A percentile compares a stretch with the other conserved stretches of the same genome.
Evolutionary conservation across 2,797 vertebrate genomes (phyloP).

Genomic region (Neosalanx taihuensis): DNA sequence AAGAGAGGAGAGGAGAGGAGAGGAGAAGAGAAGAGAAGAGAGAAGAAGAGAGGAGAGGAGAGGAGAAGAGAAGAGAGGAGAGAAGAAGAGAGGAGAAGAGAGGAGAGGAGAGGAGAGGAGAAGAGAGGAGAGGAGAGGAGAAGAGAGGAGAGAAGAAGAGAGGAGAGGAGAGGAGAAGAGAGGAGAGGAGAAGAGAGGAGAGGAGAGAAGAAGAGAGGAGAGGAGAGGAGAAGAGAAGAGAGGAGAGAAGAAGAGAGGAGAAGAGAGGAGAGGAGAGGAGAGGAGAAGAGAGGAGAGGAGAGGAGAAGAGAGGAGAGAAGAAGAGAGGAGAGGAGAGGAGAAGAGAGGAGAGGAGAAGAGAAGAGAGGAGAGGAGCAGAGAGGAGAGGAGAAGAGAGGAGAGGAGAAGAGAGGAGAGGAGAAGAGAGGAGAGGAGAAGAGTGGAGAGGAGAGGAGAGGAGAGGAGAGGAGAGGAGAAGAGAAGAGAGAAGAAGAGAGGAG

Average conservation of each 20-base stretch:
- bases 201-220: background rate
- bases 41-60: background rate
- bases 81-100: background rate
- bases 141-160: background rate
- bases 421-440: background rate
- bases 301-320: background rate
- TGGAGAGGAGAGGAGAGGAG: background rate
- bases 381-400: background rate
- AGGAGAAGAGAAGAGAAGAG: no score
- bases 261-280: background rate
- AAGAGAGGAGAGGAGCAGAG: no score
- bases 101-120: background rate
- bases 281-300: background rate
- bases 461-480: background rate
- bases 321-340: background rate
- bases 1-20: background rate
- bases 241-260: background rate
- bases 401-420: background rate
- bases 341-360: background rate
- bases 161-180: background rate
- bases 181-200: background rate
- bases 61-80: background rate
- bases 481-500: background rate
- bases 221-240: background rate
- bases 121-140: background rate